Base-by-base conservation (phyloP, 2,113 vertebrate species). In the Catagonus wagneri region DNA sequence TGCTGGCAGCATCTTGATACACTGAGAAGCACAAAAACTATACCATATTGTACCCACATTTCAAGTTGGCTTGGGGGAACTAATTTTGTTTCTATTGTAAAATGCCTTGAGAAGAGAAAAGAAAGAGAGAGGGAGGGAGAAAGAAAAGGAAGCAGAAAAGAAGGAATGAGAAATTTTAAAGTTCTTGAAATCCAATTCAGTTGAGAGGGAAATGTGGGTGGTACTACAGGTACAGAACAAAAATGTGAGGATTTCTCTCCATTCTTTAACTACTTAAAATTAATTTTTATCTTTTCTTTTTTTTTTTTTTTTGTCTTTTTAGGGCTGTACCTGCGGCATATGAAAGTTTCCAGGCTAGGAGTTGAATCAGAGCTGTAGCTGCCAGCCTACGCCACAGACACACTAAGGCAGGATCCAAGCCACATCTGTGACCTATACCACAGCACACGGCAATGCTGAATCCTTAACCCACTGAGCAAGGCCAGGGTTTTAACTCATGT, bases 11-110 rank as follows among this genome's bases (percentile, higher is more conserved):
- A 93, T 83, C 22, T 78, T 87, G n/a, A 29, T 5, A 39, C 56
- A 36, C 16, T 69, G 32, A 79, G 54, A 91, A 78, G 72, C 23
- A 91, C 32, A 86, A 88, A 94, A 91, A 68, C 32, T 80, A 74
- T 83, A 76, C 14, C 54, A 83, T 58, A 66, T 2, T 83, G 23
- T 7, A 39, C 1, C 2, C 52, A 23, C 34, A 84, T 79, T 84
- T 83, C 61, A 22, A 74, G 27, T 72, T 89, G 25, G 34, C 44
- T 34, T 86, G 19, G 20, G 29, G 54, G 17, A 83, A 56, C 13
- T 74, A 86, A 68, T 61, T 63, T 85, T 86, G 50, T 79, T 83
- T 90, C 54, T 56, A 36, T 13, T 66, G 19, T 61, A 83, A 95
- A 76, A 44, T 25, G 32, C 17, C 71, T 3, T 50, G 10, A 23